Evolutionary conservation across 2,113 vertebrate genomes (phyloP).

Genomic region (Ctenodactylus gundi): DNA sequence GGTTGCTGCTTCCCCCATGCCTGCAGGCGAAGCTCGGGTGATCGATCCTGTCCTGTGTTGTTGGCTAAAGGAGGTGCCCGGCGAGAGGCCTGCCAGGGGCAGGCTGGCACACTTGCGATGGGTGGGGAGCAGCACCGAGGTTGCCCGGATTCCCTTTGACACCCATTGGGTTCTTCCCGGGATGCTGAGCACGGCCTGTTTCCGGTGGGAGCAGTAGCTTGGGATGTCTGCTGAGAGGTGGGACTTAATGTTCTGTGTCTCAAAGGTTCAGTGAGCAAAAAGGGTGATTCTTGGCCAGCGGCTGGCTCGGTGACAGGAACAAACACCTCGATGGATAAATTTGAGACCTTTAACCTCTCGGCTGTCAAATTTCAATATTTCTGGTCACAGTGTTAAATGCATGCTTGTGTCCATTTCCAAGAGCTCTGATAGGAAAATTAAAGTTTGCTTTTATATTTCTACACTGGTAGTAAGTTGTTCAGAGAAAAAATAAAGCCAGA

Average conservation of each 20-base stretch:
- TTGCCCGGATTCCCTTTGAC: not conserved
- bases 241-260: conserved; percentile 84
- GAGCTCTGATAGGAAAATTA: conserved; percentile 82
- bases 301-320: conserved; percentile 80
- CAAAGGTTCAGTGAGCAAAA: conserved; percentile 87
- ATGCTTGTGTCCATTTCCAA: conserved; percentile 78
- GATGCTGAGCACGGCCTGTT: conserved; percentile 66
- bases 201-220: conserved; percentile 72
- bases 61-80: not conserved
- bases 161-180: not conserved
- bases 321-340: conserved; percentile 86
- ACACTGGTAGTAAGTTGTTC: conserved; percentile 81
- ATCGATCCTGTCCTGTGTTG: too few species aligned
- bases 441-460: conserved; percentile 83
- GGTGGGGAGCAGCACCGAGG: not conserved
- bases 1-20: too few species aligned
- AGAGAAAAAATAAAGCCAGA: conserved; percentile 81
- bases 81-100: not conserved
- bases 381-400: conserved; percentile 86
- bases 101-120: not conserved
- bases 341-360: conserved; percentile 84
- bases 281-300: conserved; percentile 81
- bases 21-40: not conserved
- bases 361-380: conserved; percentile 88
- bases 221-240: conserved; percentile 80